Percentiles rank a stretch among this genome's conserved stretches.
Conservation (phyloP, 2,888 invertebrate species). For the Leucozona laternaria region DNA sequence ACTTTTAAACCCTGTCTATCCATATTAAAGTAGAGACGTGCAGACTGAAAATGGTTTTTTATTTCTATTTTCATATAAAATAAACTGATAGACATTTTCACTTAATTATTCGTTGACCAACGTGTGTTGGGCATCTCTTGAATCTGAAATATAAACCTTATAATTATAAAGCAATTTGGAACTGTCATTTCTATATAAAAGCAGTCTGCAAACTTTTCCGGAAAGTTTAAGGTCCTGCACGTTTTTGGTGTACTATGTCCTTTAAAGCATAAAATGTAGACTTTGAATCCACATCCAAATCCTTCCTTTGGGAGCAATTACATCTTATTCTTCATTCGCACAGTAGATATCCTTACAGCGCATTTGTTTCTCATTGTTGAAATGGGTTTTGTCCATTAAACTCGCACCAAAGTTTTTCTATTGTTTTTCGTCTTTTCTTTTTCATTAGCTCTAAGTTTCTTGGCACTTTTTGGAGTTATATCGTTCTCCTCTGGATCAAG, state of each 20-base stretch:
- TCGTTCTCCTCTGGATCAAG: slow-evolving; percentile 11
- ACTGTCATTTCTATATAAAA: slow-evolving; percentile 11
- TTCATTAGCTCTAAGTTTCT: slow-evolving; percentile 29
- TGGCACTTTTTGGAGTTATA: slow-evolving; percentile 16
- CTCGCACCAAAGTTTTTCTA: slow-evolving; percentile 19
- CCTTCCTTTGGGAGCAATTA: slow-evolving; percentile 54
- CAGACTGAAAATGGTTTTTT: no score
- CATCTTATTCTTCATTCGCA: slow-evolving; percentile 15
- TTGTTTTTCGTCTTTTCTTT: slow-evolving; percentile 23
- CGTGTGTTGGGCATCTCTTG: not conserved
- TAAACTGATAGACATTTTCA: not conserved
- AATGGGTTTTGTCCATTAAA: slow-evolving; percentile 34
- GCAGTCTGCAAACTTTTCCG: not conserved
- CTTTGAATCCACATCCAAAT: slow-evolving; percentile 24
- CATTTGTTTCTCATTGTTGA: slow-evolving; percentile 37
- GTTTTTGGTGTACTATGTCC: slow-evolving; percentile 18
- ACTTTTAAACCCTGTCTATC: no score
- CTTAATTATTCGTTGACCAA: not conserved
- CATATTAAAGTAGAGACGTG: no score
- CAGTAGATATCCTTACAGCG: not conserved
- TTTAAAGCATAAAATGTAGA: slow-evolving; percentile 35
- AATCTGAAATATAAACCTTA: slow-evolving; percentile 1
- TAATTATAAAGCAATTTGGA: slow-evolving; percentile 58
- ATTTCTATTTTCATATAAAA: no score
- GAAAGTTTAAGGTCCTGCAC: slow-evolving; percentile 15